Evolutionary conservation across 2,888 invertebrate genomes (phyloP).

Genomic region (Choristoneura rosaceana): DNA sequence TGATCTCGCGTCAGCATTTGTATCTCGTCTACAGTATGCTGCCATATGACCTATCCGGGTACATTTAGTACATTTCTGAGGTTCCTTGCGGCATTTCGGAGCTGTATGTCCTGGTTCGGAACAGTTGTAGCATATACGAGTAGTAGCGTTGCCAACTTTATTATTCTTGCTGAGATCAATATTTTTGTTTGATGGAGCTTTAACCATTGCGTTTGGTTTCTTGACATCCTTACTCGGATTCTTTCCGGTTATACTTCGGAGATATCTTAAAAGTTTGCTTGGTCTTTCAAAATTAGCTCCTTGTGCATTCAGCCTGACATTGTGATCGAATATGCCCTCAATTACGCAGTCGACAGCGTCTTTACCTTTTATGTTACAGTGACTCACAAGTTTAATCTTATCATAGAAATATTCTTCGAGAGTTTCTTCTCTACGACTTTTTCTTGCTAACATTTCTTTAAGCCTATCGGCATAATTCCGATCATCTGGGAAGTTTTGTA

Average conservation of each 20-base stretch:
- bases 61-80: too few species aligned
- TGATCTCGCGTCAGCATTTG: too few species aligned
- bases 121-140: too few species aligned
- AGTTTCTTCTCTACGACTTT: conserved; percentile 38
- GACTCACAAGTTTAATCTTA: conserved; percentile 10
- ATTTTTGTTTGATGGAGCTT: too few species aligned
- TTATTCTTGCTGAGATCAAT: too few species aligned
- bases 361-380: too few species aligned
- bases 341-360: conserved; percentile 46
- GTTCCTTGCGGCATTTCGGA: too few species aligned
- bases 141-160: too few species aligned
- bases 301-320: conserved; percentile 43
- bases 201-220: not conserved
- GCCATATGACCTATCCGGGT: too few species aligned
- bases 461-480: conserved; percentile 42
- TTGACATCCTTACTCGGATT: not conserved
- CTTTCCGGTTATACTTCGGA: conserved; percentile 26
- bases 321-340: conserved; percentile 44
- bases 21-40: too few species aligned
- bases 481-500: conserved; percentile 42
- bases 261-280: conserved; percentile 17
- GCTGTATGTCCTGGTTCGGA: too few species aligned
- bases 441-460: conserved; percentile 36
- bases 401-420: conserved; percentile 43
- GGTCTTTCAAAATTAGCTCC: conserved; percentile 31